Percentiles rank a stretch among this genome's conserved stretches.
These are phyloP conservation scores for Trachelus iudaicus DNA, from an alignment of 2,888 invertebrate genomes.

Conservation along the genomic window DNA sequence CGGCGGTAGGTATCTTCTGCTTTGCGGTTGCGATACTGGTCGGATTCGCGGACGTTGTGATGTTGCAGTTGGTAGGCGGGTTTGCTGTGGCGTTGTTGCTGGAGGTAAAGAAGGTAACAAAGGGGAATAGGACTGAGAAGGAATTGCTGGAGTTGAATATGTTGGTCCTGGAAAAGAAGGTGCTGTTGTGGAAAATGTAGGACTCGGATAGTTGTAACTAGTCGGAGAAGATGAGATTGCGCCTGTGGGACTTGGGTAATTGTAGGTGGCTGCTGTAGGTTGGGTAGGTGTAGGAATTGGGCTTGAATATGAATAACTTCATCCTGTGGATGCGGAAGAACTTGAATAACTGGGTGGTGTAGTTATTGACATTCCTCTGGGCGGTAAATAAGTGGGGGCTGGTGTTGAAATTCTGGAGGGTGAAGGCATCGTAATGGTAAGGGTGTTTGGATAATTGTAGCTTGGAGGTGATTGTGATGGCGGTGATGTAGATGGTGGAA, in stretches of 20 bases:
- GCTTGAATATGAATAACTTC: background rate
- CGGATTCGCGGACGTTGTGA: background rate
- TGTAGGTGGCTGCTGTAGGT: constrained; percentile 3
- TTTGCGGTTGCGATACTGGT: constrained; percentile 14
- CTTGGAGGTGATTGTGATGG: constrained; percentile 10
- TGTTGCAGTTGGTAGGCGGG: background rate
- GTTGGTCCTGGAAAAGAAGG: constrained; percentile 11
- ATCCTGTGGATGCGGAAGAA: background rate
- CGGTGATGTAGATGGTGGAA: constrained; percentile 14
- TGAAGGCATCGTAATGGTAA: background rate
- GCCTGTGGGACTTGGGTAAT: constrained; percentile 6
- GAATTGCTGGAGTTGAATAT: constrained; percentile 12
- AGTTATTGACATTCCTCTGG: constrained; percentile 12
- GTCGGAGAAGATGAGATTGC: constrained; percentile 11
- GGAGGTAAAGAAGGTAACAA: constrained; percentile 18
- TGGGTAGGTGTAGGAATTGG: background rate
- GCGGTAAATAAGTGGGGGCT: constrained; percentile 35
- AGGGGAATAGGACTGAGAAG: constrained; percentile 16
- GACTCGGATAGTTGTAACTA: constrained; percentile 12
- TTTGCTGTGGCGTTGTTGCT: constrained; percentile 16
- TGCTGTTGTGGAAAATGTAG: constrained; percentile 3
- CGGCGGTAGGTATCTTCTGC: constrained; percentile 25
- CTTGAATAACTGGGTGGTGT: background rate
- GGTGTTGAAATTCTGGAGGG: constrained; percentile 6
- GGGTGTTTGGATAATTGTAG: constrained; percentile 14